Conservation (phyloP, 2,113 vertebrate species). For the Onychostoma macrolepis region DNA sequence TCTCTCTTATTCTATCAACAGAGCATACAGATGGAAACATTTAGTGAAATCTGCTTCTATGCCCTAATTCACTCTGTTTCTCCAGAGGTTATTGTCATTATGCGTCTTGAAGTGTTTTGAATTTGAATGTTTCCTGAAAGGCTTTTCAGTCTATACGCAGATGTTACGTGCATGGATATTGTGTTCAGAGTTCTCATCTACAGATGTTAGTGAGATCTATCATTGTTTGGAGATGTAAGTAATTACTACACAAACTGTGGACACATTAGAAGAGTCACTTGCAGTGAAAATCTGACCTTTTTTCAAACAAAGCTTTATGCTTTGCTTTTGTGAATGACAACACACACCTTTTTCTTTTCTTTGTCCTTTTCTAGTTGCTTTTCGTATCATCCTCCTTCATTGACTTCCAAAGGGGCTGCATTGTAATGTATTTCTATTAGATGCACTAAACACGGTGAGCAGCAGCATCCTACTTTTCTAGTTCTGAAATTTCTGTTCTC, state of each 20-base stretch:
- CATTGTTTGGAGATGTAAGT: background rate
- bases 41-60: conserved; percentile 15
- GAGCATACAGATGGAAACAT: conserved; percentile 16
- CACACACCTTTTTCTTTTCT: background rate
- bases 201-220: conserved; percentile 6
- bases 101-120: conserved; percentile 18
- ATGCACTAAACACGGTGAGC: background rate
- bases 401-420: background rate
- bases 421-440: background rate
- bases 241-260: background rate
- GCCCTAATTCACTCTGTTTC: background rate
- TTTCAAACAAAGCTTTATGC: background rate
- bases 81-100: conserved; percentile 18
- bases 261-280: background rate
- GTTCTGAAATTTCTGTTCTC: background rate
- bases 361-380: background rate
- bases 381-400: background rate
- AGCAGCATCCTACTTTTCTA: background rate
- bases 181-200: background rate
- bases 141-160: conserved; percentile 18
- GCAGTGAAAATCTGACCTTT: background rate
- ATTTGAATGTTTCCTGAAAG: conserved; percentile 21
- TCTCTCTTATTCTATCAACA: background rate
- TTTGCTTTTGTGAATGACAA: background rate
- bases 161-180: conserved; percentile 9